Base-by-base conservation (phyloP, 1,140 invertebrate genomes). In the Drosophila pruinosa region DNA sequence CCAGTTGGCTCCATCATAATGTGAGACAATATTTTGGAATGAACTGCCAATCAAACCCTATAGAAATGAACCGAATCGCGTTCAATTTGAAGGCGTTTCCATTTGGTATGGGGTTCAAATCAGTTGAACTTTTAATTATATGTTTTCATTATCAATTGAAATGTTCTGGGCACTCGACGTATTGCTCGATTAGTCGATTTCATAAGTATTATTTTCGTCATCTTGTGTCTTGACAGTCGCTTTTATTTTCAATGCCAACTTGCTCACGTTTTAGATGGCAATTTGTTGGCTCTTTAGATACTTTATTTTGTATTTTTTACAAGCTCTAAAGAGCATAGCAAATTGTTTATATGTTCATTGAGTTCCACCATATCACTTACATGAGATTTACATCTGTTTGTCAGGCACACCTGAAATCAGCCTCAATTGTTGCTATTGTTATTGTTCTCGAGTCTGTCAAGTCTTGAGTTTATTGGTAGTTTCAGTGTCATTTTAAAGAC, bases 111-210 rank as follows among this genome's bases (percentile, higher is more conserved):
- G 62, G 77, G 77, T 85, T 77, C 26, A 85, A 76, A 77, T 74
- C 73, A 72, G 61, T 72, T 88, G 82, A 86, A 78, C 81, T 81
- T 63, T 81, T 75, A 75, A 83, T 85, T 50, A 64, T 83, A 67
- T 62, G 54, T 69, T 72, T 73, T 77, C 78, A 88, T 75, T 81
- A 88, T 88, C 81, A 86, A 86, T 86, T 88, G 74, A 86, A 79
- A 69, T 56, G 64, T 72, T 56, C 50, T 68, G 31, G 41, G 24
- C 68, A 47, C 17, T 38, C 36, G 1, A 53, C n/a, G n/a, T 47
- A 26, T 45, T 76, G 38, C 41, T 28, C 15, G 21, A 36, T 47
- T 54, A 17, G 54, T 38, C 54, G 63, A 71, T 80, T 63, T 61
- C 68, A 67, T 67, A 72, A 75, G 69, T 53, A 52, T 72, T 59